Conservation (phyloP, 2,797 vertebrate species). For the Sphenodon punctatus region DNA sequence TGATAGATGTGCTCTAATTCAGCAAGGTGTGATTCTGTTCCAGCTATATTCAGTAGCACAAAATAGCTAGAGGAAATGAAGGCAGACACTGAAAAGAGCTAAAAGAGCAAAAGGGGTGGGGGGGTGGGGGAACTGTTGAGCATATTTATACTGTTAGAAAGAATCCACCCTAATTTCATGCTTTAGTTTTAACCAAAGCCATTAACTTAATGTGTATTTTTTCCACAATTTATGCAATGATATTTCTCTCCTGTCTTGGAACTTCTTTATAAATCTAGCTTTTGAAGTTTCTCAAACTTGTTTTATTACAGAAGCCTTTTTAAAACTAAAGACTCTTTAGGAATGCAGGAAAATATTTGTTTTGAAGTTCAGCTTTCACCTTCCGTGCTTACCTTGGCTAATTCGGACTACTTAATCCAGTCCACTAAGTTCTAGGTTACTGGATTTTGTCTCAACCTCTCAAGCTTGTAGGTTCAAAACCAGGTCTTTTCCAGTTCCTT, state of each 20-base stretch:
- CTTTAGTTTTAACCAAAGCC: constrained; percentile 30
- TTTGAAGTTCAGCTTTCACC: constrained; percentile 68
- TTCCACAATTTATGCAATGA: constrained; percentile 13
- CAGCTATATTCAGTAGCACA: constrained; percentile 46
- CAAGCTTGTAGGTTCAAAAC: constrained; percentile 41
- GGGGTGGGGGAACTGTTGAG: not conserved
- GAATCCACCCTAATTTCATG: constrained; percentile 1
- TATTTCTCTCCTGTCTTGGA: constrained; percentile 49
- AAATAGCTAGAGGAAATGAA: constrained; percentile 26
- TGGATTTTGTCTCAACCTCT: constrained; percentile 43
- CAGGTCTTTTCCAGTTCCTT: constrained; percentile 26
- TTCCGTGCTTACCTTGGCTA: constrained; percentile 62
- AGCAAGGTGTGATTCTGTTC: constrained; percentile 43
- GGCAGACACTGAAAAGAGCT: not conserved
- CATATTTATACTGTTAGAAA: constrained; percentile 9
- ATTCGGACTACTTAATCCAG: constrained; percentile 45
- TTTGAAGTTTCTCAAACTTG: constrained; percentile 54
- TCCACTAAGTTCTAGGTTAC: constrained; percentile 54
- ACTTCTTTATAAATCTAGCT: constrained; percentile 47
- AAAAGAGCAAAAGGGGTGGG: not conserved
- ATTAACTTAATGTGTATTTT: constrained; percentile 19
- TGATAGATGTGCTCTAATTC: constrained; percentile 20
- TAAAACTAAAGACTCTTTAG: constrained; percentile 63
- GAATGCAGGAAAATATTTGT: constrained; percentile 71
- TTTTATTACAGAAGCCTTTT: constrained; percentile 62